phyloP scores from a whole-genome alignment of 2,888 invertebrate genomes.

The Gastrophysa polygoni region DNA sequence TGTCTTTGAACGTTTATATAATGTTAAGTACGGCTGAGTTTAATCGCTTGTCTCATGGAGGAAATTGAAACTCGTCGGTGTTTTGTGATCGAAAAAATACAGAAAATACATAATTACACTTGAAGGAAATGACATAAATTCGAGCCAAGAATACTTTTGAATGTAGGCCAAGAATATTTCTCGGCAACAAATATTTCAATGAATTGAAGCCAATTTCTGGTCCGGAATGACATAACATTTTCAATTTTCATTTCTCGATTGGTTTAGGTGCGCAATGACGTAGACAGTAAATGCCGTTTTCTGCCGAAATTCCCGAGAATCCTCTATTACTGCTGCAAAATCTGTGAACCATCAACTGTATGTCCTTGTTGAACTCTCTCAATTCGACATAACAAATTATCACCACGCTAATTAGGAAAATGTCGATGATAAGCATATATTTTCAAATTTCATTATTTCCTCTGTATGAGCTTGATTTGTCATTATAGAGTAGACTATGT shows the following conservation, averaged over 20 bases:
- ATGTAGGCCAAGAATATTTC: constrained; percentile 9
- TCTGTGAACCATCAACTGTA: too few species aligned
- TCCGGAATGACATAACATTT: background rate
- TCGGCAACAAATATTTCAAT: constrained; percentile 7
- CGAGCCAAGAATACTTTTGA: constrained; percentile 13
- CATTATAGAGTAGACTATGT: too few species aligned
- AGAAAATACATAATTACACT: constrained; percentile 8
- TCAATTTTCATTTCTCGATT: background rate
- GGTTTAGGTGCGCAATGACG: background rate
- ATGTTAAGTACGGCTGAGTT: background rate
- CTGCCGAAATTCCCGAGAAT: too few species aligned
- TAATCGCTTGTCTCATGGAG: background rate
- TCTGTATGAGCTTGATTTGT: too few species aligned
- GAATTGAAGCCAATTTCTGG: constrained; percentile 1
- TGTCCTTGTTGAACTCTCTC: too few species aligned
- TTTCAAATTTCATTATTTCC: too few species aligned
- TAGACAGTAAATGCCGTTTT: background rate
- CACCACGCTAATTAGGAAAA: too few species aligned
- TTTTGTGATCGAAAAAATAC: background rate
- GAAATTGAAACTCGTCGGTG: background rate
- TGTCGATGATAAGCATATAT: too few species aligned
- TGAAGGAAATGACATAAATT: constrained; percentile 13
- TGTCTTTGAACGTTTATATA: too few species aligned
- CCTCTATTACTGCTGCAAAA: too few species aligned
- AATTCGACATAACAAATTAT: too few species aligned